Percentiles rank a stretch among this genome's conserved stretches.
These are phyloP conservation scores for Balaeniceps rex DNA, from an alignment of 2,113 vertebrate genomes.

Conservation along the genomic window DNA sequence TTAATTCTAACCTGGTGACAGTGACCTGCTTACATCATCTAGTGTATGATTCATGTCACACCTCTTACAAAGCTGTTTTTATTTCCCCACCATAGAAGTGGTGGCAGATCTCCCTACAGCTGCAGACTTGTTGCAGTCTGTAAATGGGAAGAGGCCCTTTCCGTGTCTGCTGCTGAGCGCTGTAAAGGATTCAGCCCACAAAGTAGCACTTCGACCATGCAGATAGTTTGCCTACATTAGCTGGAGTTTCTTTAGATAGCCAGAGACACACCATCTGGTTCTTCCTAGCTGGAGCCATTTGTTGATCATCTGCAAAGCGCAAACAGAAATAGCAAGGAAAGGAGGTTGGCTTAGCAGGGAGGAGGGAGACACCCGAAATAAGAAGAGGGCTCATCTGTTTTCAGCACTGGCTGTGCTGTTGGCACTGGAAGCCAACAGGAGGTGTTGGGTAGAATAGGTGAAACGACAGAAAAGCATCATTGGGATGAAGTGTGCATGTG, in stretches of 20 bases:
- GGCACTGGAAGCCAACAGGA: not conserved
- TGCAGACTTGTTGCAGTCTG: accelerated
- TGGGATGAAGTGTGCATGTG: not conserved
- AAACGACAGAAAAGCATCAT: not conserved
- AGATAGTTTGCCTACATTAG: not conserved
- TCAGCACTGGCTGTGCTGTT: not conserved
- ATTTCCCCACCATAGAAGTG: not conserved
- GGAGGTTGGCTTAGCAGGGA: not conserved
- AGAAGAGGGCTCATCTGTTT: not conserved
- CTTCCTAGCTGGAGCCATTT: not conserved
- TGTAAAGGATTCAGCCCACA: not conserved
- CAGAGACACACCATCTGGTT: not conserved
- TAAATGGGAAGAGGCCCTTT: not conserved
- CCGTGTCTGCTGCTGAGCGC: not conserved
- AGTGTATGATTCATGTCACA: not conserved
- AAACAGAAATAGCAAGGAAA: not conserved
- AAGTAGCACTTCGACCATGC: not conserved
- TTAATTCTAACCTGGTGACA: not conserved
- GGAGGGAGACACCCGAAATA: not conserved
- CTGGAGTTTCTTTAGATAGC: not conserved
- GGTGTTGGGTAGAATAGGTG: not conserved
- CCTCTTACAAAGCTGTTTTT: not conserved
- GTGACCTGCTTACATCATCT: not conserved
- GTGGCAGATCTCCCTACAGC: not conserved
- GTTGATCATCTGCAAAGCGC: not conserved